Percentiles rank a stretch among this genome's conserved stretches.
phyloP scores from a whole-genome alignment of 2,888 invertebrate species.

The Adela reaumurella region DNA sequence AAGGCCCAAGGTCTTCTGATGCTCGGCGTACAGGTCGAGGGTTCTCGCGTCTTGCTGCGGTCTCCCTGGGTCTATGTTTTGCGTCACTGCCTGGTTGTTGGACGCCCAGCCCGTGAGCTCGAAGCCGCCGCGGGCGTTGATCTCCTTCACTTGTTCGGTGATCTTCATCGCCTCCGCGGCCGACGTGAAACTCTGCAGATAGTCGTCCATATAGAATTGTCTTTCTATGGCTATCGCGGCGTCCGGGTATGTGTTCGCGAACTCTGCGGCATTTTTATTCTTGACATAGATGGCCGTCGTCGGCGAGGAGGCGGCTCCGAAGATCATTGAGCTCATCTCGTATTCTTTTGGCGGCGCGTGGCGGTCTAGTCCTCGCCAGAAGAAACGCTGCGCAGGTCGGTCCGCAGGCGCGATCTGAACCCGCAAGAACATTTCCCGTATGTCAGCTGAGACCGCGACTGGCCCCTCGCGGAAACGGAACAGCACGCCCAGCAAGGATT shows the following conservation, averaged over 20 bases:
- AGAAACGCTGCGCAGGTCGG: constrained; percentile 7
- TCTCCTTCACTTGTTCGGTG: constrained; percentile 8
- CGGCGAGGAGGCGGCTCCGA: constrained; percentile 14
- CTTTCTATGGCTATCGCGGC: constrained; percentile 15
- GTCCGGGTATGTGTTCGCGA: constrained; percentile 9
- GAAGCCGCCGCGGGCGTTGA: constrained; percentile 12
- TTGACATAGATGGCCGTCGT: constrained; percentile 14
- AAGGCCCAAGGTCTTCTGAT: background rate
- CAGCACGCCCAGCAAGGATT: constrained; percentile 10
- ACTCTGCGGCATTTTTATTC: constrained; percentile 14
- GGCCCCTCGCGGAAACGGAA: constrained; percentile 10
- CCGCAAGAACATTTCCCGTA: constrained; percentile 11
- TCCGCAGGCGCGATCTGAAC: constrained; percentile 6
- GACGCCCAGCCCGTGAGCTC: constrained; percentile 13
- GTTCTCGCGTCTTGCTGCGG: background rate
- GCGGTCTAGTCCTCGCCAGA: constrained; percentile 7
- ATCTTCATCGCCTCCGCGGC: constrained; percentile 9
- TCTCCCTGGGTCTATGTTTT: background rate
- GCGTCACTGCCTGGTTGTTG: background rate
- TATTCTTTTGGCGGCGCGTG: constrained; percentile 7
- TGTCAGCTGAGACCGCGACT: constrained; percentile 10
- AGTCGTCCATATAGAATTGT: constrained; percentile 19
- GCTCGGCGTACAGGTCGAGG: constrained; percentile 2
- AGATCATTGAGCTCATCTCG: constrained; percentile 14
- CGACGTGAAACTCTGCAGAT: constrained; percentile 15